phyloP scores from a whole-genome alignment of 1,140 invertebrate species.

The Drosophila kikkawai region DNA sequence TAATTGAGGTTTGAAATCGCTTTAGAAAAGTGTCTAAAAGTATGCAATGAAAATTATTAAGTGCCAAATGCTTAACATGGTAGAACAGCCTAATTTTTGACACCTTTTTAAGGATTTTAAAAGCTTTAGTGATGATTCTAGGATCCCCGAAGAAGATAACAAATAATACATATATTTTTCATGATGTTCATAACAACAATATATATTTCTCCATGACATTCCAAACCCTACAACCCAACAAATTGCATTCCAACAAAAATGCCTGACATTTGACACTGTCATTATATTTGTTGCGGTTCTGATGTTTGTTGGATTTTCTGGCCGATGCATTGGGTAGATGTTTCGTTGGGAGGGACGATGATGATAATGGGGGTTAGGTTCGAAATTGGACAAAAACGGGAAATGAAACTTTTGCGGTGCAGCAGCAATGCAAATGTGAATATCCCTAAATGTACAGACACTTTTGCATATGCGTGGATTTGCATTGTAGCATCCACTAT shows the following conservation, averaged over 20 bases:
- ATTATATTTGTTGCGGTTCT: constrained; percentile 18
- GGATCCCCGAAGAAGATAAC: no score
- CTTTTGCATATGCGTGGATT: constrained; percentile 8
- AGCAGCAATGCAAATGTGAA: constrained; percentile 54
- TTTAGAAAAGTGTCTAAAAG: no score
- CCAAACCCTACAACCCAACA: no score
- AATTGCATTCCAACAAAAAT: not conserved
- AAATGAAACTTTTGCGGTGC: constrained; percentile 73
- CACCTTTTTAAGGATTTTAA: no score
- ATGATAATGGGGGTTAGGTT: not conserved
- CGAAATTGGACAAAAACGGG: constrained; percentile 35
- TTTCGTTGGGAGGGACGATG: not conserved
- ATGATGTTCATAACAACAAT: not conserved
- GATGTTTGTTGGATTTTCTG: not conserved
- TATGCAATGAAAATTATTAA: no score
- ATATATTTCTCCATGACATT: not conserved
- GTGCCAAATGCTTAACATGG: no score
- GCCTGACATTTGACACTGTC: constrained; percentile 16
- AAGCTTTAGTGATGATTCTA: no score
- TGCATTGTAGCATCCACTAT: constrained; percentile 10
- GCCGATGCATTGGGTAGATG: not conserved
- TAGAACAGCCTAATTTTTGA: no score
- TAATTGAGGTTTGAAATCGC: no score
- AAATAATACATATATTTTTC: no score
- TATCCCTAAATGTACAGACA: constrained; percentile 22